phyloP scores from a whole-genome alignment of 2,888 invertebrate genomes.

The Cetonia aurata region DNA sequence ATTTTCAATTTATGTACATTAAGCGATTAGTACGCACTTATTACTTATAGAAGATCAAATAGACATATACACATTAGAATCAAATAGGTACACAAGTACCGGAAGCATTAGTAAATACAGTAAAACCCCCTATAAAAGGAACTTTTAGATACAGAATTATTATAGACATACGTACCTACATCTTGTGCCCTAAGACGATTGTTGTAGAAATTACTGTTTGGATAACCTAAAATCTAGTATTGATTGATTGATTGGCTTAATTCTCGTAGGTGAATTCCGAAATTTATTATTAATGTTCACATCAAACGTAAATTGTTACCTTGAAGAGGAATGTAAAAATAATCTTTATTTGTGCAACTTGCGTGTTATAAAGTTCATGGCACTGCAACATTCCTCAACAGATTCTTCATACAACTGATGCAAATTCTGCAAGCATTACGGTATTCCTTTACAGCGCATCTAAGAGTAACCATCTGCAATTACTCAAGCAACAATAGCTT shows the following conservation, averaged over 20 bases:
- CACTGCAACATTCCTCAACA: neutral
- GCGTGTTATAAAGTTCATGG: neutral
- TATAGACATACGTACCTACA: no score
- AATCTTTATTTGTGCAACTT: neutral
- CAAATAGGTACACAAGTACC: no score
- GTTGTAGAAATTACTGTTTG: no score
- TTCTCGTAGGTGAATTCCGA: neutral
- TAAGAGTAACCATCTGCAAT: slow-evolving; percentile 19
- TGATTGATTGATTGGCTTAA: neutral
- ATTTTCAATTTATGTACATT: no score
- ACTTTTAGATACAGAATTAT: neutral
- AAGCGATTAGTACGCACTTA: no score
- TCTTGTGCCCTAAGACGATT: neutral
- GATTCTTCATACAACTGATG: neutral
- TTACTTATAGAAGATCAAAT: no score
- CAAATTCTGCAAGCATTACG: neutral
- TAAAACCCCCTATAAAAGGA: no score
- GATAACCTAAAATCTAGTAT: no score
- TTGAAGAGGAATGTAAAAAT: no score
- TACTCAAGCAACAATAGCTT: slow-evolving; percentile 19
- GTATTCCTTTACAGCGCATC: slow-evolving; percentile 16
- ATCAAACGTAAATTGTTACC: no score
- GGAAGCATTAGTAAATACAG: no score
- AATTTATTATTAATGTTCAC: neutral
- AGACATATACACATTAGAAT: no score